phyloP scores from a whole-genome alignment of 2,888 invertebrate genomes.

The Tetragnatha montana region DNA sequence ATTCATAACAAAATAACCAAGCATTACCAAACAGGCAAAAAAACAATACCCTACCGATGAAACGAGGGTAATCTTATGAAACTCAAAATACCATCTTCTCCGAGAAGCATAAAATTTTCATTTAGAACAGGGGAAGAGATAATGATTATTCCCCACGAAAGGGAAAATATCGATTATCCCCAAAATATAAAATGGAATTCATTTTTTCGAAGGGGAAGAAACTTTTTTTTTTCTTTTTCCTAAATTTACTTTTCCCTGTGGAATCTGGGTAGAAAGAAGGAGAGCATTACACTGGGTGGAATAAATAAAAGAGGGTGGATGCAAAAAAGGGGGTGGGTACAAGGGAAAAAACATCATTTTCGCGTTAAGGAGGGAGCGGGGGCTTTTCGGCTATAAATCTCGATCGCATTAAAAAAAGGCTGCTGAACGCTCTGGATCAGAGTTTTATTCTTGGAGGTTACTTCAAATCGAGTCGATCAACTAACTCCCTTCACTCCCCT shows the following conservation, averaged over 20 bases:
- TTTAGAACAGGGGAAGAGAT: constrained; percentile 24
- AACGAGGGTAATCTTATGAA: background rate
- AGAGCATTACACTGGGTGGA: background rate
- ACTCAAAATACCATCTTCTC: background rate
- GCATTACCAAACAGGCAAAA: background rate
- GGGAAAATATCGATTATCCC: constrained; percentile 49
- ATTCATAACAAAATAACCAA: background rate
- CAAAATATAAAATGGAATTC: constrained; percentile 56
- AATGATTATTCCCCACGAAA: constrained; percentile 31
- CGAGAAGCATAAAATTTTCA: constrained; percentile 35
- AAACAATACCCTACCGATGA: background rate
- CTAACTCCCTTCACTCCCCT: background rate
- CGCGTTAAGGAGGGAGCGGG: constrained; percentile 49
- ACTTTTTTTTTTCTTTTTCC: background rate
- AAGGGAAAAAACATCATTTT: constrained; percentile 62
- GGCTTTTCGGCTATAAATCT: constrained; percentile 56
- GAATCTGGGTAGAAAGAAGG: background rate
- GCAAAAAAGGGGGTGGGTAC: background rate
- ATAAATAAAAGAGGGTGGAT: background rate
- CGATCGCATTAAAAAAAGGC: constrained; percentile 54
- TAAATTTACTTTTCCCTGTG: background rate
- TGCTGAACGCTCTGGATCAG: constrained; percentile 56
- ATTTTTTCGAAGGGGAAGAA: constrained; percentile 19
- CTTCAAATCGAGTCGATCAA: constrained; percentile 59
- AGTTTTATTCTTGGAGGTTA: constrained; percentile 53